Evolutionary conservation across 2,888 invertebrate genomes (phyloP).

Genomic region (Smittia aterrima): DNA sequence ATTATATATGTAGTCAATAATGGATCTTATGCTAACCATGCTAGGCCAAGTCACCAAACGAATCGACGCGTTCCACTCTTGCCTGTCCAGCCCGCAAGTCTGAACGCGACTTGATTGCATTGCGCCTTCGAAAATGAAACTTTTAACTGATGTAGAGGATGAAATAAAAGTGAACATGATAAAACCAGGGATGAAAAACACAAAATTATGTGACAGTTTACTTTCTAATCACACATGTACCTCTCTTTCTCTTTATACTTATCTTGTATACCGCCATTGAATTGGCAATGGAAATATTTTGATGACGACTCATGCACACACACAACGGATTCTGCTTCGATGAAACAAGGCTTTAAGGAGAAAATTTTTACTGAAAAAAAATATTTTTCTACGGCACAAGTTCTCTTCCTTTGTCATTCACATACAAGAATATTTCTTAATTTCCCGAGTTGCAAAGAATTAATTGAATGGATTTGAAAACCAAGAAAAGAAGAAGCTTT

Average conservation of each 20-base stretch:
- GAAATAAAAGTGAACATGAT: slow-evolving; percentile 25
- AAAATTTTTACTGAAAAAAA: slow-evolving; percentile 24
- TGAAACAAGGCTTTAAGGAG: slow-evolving; percentile 36
- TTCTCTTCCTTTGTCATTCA: background rate
- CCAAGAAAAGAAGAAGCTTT: background rate
- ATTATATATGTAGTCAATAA: slow-evolving; percentile 3
- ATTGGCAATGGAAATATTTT: slow-evolving; percentile 3
- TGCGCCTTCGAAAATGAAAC: background rate
- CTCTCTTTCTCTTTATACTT: slow-evolving; percentile 40
- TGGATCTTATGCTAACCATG: background rate
- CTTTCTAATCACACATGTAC: slow-evolving; percentile 41
- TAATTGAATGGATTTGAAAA: no score
- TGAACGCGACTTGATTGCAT: slow-evolving; percentile 30
- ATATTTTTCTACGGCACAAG: slow-evolving; percentile 20
- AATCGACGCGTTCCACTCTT: slow-evolving; percentile 35
- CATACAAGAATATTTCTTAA: background rate
- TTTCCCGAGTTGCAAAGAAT: background rate
- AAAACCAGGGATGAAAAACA: slow-evolving; percentile 39
- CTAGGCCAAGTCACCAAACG: background rate
- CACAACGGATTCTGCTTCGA: slow-evolving; percentile 21
- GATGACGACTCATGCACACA: slow-evolving; percentile 2
- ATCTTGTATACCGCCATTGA: slow-evolving; percentile 14
- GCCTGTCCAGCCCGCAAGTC: slow-evolving; percentile 40
- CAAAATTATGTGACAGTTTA: slow-evolving; percentile 6
- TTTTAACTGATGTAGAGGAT: background rate